Evolutionary conservation across 2,113 vertebrate species (phyloP), one percentile per base, ranked within the genome.

Genomic region (Cisticola juncidis): DNA sequence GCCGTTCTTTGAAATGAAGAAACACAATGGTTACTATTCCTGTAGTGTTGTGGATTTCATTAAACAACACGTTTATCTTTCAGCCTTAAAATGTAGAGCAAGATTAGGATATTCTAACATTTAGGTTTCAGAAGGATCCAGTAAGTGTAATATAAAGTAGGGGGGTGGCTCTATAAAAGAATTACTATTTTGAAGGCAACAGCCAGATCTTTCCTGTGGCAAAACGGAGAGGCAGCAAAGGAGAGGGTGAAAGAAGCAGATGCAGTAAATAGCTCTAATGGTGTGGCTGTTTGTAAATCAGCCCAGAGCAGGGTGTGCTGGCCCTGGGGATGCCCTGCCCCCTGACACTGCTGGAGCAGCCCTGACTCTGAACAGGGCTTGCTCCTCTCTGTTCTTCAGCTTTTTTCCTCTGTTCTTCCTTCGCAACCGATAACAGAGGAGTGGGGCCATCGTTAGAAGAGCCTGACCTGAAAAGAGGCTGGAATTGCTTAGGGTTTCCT

Each of bases 1-100:
- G 88, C 91, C 62, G 5, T 38, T 62, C 92, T 96, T 95, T 93
- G 91, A 97, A 93, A 87, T 33, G 80, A 91, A 92, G 94, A 81
- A 96, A 96, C 94, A 92, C 66, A 70, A 97, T 82, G 78, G 81
- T 89, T 97, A 81, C 88, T 93, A 94, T 90, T 93, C 8, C 95
- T 85, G 94, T 89, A 42, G 68, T 90, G 81, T 97, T 97, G 92
- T 95, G 94, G 96, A 84, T 95, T 95, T 96, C 81, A 92, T 96
- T 97, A 97, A 93, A 96, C 90, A 92, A 88, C 90, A 88, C 77
- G 68, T 96, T 97, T 96, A 95, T 94, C 96, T 96, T 96, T 95
- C 86, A 94, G 90, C 94, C 82, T 82, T 71, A 83, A 94, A 93
- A 88, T 81, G 72, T 82, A 79, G 82, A 93, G 79, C 74, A 73